Conservation (phyloP, 2,113 vertebrate species). For the Pyrgilauda ruficollis region DNA sequence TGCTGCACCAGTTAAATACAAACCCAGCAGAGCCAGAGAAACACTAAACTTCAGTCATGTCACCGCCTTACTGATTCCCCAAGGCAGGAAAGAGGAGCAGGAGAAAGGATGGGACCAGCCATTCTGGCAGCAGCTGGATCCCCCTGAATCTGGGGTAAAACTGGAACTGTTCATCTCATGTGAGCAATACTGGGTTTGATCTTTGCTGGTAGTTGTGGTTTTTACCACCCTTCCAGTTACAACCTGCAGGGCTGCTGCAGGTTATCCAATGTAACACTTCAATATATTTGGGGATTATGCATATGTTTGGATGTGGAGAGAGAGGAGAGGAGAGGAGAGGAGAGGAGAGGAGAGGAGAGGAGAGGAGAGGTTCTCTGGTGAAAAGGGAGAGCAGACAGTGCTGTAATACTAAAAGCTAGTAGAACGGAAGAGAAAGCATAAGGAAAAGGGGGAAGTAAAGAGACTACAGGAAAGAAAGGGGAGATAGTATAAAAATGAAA, state of each 20-base stretch:
- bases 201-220: neutral
- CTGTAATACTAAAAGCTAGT: neutral
- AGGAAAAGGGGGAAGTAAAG: neutral
- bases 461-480: neutral
- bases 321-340: no score
- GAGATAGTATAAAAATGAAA: neutral
- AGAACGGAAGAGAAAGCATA: neutral
- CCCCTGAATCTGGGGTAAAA: neutral
- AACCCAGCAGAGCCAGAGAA: neutral
- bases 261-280: neutral
- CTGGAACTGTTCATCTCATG: neutral
- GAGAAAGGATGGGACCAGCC: neutral
- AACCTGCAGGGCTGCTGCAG: neutral
- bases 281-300: neutral
- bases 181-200: neutral
- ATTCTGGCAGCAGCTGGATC: neutral
- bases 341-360: neutral
- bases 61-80: neutral
- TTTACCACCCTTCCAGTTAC: neutral
- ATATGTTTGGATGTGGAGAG: neutral
- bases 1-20: neutral
- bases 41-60: neutral
- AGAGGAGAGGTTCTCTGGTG: neutral
- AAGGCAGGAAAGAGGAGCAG: neutral
- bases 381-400: neutral